Base-by-base conservation (phyloP, 2,888 invertebrate species). In the Lycocerus yunnanus region DNA sequence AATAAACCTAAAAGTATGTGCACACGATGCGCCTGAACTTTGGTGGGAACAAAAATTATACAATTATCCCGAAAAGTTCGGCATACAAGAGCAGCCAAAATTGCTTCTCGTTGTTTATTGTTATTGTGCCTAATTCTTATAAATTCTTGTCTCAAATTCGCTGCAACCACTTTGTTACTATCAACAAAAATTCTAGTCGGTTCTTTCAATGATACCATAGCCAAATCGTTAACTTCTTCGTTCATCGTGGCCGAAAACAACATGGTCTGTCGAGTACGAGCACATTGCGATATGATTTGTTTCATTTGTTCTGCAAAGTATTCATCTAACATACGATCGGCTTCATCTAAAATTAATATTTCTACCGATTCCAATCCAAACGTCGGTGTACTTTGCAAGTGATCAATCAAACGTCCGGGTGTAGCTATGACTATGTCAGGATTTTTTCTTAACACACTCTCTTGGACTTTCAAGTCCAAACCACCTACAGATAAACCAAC, bases 251-350 rank as follows among this genome's bases (percentile, higher is more conserved):
- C 99, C 0, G 99, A 99, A 89, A 99, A 99, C 73, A 99, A 88
- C 92, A 99, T 95, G 0, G 98, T 99, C 88, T 99, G 99, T 10
- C 98, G 90, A 14, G 94, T 96, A 73, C 93, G 91, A 0, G 97
- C 92, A 86, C 99, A 99, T 82, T 97, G 94, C 15, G 93, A 92
- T 68, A 99, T 95, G 82, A 99, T 96, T 88, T 99, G 98, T 84
- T 97, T 98, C 97, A 99, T 97, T 87, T 99, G 99, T 80, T 98
- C 98, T 0, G 97, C 97, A 88, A 99, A 99, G 87, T 97, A 97
- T 85, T 99, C 98, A 87, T 99, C 99, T 79, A 99, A 87, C 97
- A 99, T 99, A 81, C 97, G 82, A 86, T 94, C 94, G 60, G 94
- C 94, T 86, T 95, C 94, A 83, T 94, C 94, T 66, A 95, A 86